Evolutionary conservation across 1,140 invertebrate species (phyloP), one percentile per base, ranked within the genome.

Genomic region (Lepidostoma basale): DNA sequence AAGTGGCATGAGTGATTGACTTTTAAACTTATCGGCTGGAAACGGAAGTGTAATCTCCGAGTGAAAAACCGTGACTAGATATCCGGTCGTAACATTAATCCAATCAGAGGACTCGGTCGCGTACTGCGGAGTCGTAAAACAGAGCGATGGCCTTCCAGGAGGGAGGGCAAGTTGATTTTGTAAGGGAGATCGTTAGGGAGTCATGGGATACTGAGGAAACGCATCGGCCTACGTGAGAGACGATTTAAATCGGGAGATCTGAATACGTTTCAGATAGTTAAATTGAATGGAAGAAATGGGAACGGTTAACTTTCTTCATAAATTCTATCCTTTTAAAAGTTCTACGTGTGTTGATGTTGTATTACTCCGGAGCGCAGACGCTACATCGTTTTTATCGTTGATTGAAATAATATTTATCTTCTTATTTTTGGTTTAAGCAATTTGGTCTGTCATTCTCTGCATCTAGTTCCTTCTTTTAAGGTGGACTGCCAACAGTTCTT

Each of bases 91-190:
- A 67, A 67, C 65, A 67, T 67, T 56, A 67, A 67, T 67, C 65
- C 65, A 67, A 67, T 67, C 65, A 67, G 33, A 45, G 47, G 36
- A 67, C 54, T 36, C 54, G 65, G 52, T 67, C 65, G 65, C 56
- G 52, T 67, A 56, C 65, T 67, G 65, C 56, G 65, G 64, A 58
- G 65, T 45, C 65, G 56, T 67, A 60, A 67, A 67, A 67, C 65
- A 67, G 52, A 66, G 39, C 28, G 65, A 44, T 30, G 52, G 25
- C 52, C 12, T 23, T 12, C 52, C 28, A n/a, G 28, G 52, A 14
- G 22, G 14, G 26, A 45, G 52, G 52, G n/a, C 22, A 28, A 33
- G 52, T 56, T 56, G 52, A 56, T 56, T 56, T 56, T 56, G 25
- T 56, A 33, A 33, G 52, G 52, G 14, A 33, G 52, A 56, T 56